phyloP scores from a whole-genome alignment of 2,888 invertebrate species.

The Cosmopolites sordidus region DNA sequence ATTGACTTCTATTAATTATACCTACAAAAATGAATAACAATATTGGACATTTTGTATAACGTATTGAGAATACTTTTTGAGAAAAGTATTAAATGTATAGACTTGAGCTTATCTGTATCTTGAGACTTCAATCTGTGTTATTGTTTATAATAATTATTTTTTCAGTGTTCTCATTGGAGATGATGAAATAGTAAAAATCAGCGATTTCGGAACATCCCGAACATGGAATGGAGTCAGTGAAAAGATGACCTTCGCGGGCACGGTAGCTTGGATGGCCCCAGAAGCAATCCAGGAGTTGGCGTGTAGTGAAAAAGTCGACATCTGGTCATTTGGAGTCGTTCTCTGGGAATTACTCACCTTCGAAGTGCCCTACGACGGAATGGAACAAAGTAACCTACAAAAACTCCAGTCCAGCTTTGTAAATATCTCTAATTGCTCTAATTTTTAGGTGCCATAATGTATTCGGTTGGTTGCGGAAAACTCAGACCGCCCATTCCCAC shows the following conservation, averaged over 20 bases:
- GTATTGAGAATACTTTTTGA: too few relatives aligned
- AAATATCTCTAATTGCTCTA: too few relatives aligned
- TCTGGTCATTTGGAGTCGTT: slow-evolving; percentile 98
- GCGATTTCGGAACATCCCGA: slow-evolving; percentile 95
- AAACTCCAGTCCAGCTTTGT: too few relatives aligned
- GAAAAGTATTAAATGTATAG: too few relatives aligned
- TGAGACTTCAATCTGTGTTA: too few relatives aligned
- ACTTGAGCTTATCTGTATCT: too few relatives aligned
- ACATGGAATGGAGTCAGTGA: slow-evolving; percentile 94
- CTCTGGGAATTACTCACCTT: slow-evolving; percentile 96
- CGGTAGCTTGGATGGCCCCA: slow-evolving; percentile 99
- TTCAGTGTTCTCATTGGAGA: slow-evolving; percentile 79
- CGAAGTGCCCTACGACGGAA: slow-evolving; percentile 85
- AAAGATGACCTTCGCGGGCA: slow-evolving; percentile 97
- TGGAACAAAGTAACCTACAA: slow-evolving; percentile 26
- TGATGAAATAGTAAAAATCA: slow-evolving; percentile 75
- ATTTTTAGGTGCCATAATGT: slow-evolving; percentile 93
- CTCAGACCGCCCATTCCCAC: slow-evolving; percentile 87
- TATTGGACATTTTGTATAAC: too few relatives aligned
- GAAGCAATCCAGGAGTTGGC: slow-evolving; percentile 96
- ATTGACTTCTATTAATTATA: too few relatives aligned
- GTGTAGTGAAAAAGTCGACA: slow-evolving; percentile 96
- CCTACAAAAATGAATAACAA: too few relatives aligned
- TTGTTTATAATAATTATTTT: slow-evolving; percentile 28
- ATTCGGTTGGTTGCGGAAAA: slow-evolving; percentile 94